Evolutionary conservation across 2,797 vertebrate species (phyloP), one percentile per base, ranked within the genome.

Genomic region (Hippopotamyrus pictus): DNA sequence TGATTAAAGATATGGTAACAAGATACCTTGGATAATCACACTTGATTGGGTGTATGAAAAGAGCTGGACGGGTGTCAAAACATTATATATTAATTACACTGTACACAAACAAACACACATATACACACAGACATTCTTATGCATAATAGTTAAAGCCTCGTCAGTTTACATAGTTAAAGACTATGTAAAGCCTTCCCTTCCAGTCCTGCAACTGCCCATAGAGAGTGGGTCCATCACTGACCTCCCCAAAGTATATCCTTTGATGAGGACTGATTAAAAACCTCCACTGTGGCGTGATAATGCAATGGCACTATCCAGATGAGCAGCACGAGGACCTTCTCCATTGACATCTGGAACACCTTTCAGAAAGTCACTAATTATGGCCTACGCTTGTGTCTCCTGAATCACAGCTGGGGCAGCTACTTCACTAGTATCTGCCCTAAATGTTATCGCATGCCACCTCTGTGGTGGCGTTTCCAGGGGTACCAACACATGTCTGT

Each of bases 251-350:
- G 89, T 65, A 69, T 29, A 65, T 57, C 88, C 90, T 88, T 88
- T 91, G 59, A 90, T 89, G 83, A 51, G 85, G 88, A 29, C 11
- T 89, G 90, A 93, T 90, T 90, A 88, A 57, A 29, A 29, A 88
- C 82, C 22, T 69, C 86, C 89, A 41, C 29, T 59, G 79, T 33
- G 3, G 89, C 22, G 46, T 54, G 22, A 29, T 62, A 33, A 51
- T 88, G 87, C 29, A 88, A 89, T 59, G 86, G 19, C n/a, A 59
- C 46, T 33, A 79, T 57, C 22, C 22, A 76, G 50, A 54, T 83
- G 46, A 90, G 51, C 87, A 91, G 73, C 12, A 44, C 25, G 29
- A 89, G 46, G 17, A 33, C 83, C 57, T 89, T 85, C 33, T 89
- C 86, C 14, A 37, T 87, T 88, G 65, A 22, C 14, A 48, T 87